Base-by-base conservation (phyloP, 2,888 invertebrate genomes). In the Stenodema calcarata region DNA sequence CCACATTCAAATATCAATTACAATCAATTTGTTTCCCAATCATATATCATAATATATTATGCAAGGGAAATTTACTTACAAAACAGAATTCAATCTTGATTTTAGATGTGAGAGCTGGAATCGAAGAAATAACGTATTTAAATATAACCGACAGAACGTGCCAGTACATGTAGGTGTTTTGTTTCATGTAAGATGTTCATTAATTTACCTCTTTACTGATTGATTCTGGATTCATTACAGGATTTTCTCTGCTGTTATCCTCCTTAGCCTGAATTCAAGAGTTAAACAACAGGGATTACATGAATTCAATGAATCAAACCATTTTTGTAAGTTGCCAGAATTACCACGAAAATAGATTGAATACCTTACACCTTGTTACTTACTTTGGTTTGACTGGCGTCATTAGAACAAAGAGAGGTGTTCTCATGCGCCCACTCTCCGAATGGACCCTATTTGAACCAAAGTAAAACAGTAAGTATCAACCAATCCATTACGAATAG, bases 401-500 rank as follows among this genome's bases (percentile, higher is more conserved):
- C 62, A 62, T 23, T 23, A 9, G 62, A 62, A 12, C 62, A 23
- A 2, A 62, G 12, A 23, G 78, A 28, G 6, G 54, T 73, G 78
- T 79, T 87, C 30, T 87, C 81, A 50, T 86, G 79, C 11, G 87
- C 87, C 87, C 87, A 87, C 27, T 87, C 87, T 0, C 30, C 70
- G 73, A 35, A 87, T 11, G 87, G 87, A 18, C 87, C 87, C 87
- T 87, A 23, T 47, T n/a, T n/a, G n/a, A n/a, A 70, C 3, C 28
- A 42, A 30, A 80, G 30, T 16, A 76, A 16, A 3, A 4, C 14
- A 18, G 18, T 16, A 27, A 27, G 27, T 27, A 70, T 18, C 14
- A 70, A 70, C 23, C 14, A 70, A 35, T 7, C 7, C 35, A 35
- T 35, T 35, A 35, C 35, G 35, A 35, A 35, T 35, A 35, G 35